Evolutionary conservation across 2,888 invertebrate genomes (phyloP).

Genomic region (Orchestes rusci): DNA sequence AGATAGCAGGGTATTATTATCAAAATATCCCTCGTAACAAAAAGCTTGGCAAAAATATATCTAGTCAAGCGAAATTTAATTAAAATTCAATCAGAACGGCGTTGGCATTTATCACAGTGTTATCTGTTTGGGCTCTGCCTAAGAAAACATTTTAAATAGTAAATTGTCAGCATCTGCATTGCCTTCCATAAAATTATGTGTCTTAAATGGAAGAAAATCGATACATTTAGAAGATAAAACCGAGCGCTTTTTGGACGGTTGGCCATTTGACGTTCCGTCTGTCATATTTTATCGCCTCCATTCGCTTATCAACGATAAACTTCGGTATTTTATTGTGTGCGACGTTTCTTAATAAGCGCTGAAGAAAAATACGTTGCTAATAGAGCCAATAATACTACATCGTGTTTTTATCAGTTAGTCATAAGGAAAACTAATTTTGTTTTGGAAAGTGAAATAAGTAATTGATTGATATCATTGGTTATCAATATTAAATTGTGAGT

Average conservation of each 20-base stretch:
- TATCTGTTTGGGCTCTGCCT: slow-evolving; percentile 42
- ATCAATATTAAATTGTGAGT: no score
- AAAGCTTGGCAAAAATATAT: slow-evolving; percentile 41
- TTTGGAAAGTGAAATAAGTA: no score
- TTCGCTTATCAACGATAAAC: slow-evolving; percentile 26
- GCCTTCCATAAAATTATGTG: slow-evolving; percentile 38
- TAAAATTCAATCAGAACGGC: slow-evolving; percentile 46
- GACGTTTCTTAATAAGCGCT: slow-evolving; percentile 10
- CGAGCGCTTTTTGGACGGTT: slow-evolving; percentile 26
- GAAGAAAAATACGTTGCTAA: no score
- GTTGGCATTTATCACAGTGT: slow-evolving; percentile 42
- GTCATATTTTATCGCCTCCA: slow-evolving; percentile 21
- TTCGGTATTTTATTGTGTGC: slow-evolving; percentile 20
- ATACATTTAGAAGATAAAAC: slow-evolving; percentile 40
- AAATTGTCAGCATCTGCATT: slow-evolving; percentile 41
- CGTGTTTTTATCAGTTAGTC: no score
- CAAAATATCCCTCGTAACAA: slow-evolving; percentile 18
- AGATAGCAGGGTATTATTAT: no score
- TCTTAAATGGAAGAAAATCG: slow-evolving; percentile 37
- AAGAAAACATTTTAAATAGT: slow-evolving; percentile 46
- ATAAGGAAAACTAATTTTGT: no score
- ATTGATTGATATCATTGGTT: no score
- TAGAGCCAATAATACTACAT: no score
- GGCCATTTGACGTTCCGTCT: slow-evolving; percentile 24
- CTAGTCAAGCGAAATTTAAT: slow-evolving; percentile 42